Base-by-base conservation (phyloP, 92 coral and sea anemone genomes). In the Phenganax stokvisi region DNA sequence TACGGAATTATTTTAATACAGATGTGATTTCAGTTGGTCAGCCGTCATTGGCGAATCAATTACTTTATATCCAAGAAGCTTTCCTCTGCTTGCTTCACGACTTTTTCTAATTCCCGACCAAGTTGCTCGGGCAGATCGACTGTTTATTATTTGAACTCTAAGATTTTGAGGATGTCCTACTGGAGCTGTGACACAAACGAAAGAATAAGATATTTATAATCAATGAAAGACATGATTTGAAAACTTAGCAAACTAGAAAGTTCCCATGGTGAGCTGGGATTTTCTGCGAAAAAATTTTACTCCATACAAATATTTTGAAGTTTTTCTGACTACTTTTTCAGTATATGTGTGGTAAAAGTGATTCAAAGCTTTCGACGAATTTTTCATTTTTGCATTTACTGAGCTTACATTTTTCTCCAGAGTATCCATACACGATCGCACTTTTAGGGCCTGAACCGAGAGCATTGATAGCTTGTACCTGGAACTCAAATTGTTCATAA, bases 11-110 rank as follows among this genome's bases (percentile, higher is more conserved):
- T 20, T 53, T 12, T 6, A 51, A 29, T 3, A 15, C 5, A n/a
- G 17, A 0, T 16, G 13, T 16, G 59, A 6, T 37, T 20, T 44
- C 7, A 71, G n/a, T 30, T 13, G 55, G 47, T 5, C 5, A 5
- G 47, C 47, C 47, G 47, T 37, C 47, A 37, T 37, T 12, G 25
- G 79, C 60, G 16, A 25, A 17, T 52, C 73, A 75, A 29, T 56
- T 85, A 96, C 99, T 97, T 92, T 94, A 85, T 96, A 96, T 1
- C 99, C 99, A 6, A 96, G 88, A 10, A 96, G 83, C 72, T 87
- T 96, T 67, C 99, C 99, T 6, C 96, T 89, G 9, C 85, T 80
- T 20, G 89, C 17, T 54, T 85, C 87, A 54, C 96, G 87, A 25
- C 58, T 84, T 67, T 88, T 76, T 6, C 87, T 71, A 37, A 96